Percentiles rank a stretch among this genome's conserved stretches.
These are phyloP conservation scores for Pterostichus madidus DNA, from an alignment of 2,888 invertebrate genomes.

Conservation along the genomic window DNA sequence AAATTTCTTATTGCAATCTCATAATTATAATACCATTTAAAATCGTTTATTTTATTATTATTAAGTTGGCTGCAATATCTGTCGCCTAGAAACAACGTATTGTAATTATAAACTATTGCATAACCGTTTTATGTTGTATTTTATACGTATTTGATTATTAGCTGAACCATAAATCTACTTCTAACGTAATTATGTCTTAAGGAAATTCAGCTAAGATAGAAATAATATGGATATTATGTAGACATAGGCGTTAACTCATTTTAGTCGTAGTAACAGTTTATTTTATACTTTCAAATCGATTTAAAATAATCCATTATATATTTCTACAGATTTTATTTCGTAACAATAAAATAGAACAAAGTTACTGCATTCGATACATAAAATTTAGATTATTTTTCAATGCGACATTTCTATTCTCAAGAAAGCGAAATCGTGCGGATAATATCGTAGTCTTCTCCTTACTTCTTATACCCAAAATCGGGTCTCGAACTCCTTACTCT, in stretches of 20 bases:
- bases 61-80: background rate
- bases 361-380: background rate
- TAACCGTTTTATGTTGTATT: constrained; percentile 5
- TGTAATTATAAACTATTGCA: constrained; percentile 12
- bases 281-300: constrained; percentile 15
- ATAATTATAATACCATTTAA: constrained; percentile 20
- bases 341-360: constrained; percentile 7
- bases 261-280: background rate
- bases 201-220: background rate
- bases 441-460: too few species aligned
- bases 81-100: background rate
- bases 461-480: too few species aligned
- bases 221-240: background rate
- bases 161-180: constrained; percentile 10
- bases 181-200: constrained; percentile 12
- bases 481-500: too few species aligned
- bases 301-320: constrained; percentile 7
- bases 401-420: too few species aligned
- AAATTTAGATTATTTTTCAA: background rate
- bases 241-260: constrained; percentile 19
- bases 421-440: too few species aligned
- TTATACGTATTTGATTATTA: constrained; percentile 8
- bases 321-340: background rate
- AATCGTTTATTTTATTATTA: background rate
- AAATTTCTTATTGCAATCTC: background rate